These are phyloP conservation scores for Sarcophilus harrisii DNA, from an alignment of 2,797 vertebrate species.

Conservation along the genomic window DNA sequence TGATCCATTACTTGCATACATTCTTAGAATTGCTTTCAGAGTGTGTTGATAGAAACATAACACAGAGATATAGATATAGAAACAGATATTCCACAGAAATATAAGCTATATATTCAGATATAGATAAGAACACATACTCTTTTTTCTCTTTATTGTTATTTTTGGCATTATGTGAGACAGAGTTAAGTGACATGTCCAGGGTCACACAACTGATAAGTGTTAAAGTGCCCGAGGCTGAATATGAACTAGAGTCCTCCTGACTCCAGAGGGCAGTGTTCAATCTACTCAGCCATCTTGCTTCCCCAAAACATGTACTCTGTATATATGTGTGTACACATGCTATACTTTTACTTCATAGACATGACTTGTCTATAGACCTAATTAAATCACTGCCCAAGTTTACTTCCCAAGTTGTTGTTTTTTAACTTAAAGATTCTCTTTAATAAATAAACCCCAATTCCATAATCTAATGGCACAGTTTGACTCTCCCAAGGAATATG, in stretches of 20 bases:
- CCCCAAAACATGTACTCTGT: background rate
- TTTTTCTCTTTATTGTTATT: no score
- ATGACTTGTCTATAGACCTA: background rate
- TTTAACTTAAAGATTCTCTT: background rate
- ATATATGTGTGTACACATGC: background rate
- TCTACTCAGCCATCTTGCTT: no score
- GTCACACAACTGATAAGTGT: no score
- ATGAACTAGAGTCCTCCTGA: no score
- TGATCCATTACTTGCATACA: background rate
- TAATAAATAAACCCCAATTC: background rate
- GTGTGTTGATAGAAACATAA: background rate
- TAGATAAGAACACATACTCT: background rate
- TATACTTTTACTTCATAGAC: background rate
- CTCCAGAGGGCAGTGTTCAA: no score
- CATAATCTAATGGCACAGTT: background rate
- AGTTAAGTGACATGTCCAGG: no score
- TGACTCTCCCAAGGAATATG: background rate
- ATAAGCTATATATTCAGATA: background rate
- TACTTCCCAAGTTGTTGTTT: background rate
- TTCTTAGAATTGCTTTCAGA: background rate
- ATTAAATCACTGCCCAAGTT: background rate
- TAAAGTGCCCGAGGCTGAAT: no score
- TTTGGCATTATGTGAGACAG: no score
- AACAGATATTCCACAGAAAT: background rate
- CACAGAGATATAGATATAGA: background rate